Evolutionary conservation across 2,797 vertebrate genomes (phyloP).

Genomic region (Poecilia gillii): DNA sequence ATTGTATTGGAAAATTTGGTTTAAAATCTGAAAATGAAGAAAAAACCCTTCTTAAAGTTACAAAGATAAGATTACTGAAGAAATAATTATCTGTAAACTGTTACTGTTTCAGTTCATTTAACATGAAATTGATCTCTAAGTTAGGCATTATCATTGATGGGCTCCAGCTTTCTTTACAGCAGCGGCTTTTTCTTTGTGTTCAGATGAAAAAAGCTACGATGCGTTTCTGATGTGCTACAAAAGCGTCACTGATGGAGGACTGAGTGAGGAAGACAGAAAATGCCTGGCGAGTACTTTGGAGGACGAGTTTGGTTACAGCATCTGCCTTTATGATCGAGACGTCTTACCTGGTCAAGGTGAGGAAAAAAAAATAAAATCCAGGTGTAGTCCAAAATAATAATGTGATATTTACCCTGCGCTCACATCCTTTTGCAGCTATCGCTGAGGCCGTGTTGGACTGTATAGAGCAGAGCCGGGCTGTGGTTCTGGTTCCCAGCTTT

Average conservation of each 20-base stretch:
- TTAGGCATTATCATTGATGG: neutral
- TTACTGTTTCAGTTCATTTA: neutral
- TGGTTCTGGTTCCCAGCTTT: slow-evolving; percentile 85
- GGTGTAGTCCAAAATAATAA: too few relatives aligned
- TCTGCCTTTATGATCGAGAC: slow-evolving; percentile 89
- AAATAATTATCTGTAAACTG: neutral
- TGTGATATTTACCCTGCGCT: neutral
- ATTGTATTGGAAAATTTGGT: neutral
- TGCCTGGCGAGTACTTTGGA: slow-evolving; percentile 83
- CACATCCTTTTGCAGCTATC: slow-evolving; percentile 73
- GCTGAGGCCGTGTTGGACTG: slow-evolving; percentile 84
- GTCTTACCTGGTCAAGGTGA: slow-evolving; percentile 85
- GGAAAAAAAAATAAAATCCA: slow-evolving; percentile 1
- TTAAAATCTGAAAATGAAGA: neutral
- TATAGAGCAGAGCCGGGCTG: slow-evolving; percentile 84
- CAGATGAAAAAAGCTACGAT: slow-evolving; percentile 74
- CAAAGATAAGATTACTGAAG: neutral
- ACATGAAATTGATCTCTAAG: neutral
- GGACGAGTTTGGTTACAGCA: slow-evolving; percentile 84
- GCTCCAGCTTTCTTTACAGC: neutral
- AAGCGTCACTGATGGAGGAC: slow-evolving; percentile 34
- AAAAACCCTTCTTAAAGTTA: neutral
- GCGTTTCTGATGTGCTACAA: slow-evolving; percentile 71
- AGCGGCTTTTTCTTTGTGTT: slow-evolving; percentile 44
- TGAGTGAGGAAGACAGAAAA: slow-evolving; percentile 72